Evolutionary conservation across 2,888 invertebrate genomes (phyloP).

Genomic region (Petrolisthes cinctipes): DNA sequence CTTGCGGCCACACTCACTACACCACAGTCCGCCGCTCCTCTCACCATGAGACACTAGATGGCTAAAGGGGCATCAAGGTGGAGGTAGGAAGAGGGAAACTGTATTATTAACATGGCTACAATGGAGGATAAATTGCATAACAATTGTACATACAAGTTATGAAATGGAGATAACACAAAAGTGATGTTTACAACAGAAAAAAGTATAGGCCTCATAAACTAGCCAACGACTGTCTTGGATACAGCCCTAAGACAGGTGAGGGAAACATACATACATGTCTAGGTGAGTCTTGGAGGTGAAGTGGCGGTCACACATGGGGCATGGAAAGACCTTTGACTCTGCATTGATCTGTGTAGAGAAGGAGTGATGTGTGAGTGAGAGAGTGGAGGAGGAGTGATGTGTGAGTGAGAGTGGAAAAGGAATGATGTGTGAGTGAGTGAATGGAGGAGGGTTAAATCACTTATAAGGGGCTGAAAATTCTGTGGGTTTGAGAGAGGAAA

Average conservation of each 20-base stretch:
- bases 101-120: neutral
- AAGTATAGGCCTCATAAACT: too few species aligned
- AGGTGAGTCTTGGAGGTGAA: constrained; percentile 41
- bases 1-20: constrained; percentile 25
- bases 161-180: neutral
- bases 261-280: constrained; percentile 19
- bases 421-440: too few species aligned
- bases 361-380: neutral
- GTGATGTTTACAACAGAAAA: too few species aligned
- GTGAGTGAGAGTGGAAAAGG: too few species aligned
- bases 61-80: neutral
- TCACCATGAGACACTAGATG: constrained; percentile 26
- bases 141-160: neutral
- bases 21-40: neutral
- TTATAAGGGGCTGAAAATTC: neutral
- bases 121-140: neutral
- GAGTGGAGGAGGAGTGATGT: too few species aligned
- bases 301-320: constrained; percentile 44
- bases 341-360: constrained; percentile 35
- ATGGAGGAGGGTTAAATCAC: too few species aligned
- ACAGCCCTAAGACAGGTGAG: too few species aligned
- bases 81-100: neutral
- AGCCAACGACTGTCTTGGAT: too few species aligned
- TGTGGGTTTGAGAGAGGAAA: neutral
- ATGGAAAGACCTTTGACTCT: constrained; percentile 34